Base-by-base conservation (phyloP, 2,888 invertebrate genomes). In the Tenodera sinensis region DNA sequence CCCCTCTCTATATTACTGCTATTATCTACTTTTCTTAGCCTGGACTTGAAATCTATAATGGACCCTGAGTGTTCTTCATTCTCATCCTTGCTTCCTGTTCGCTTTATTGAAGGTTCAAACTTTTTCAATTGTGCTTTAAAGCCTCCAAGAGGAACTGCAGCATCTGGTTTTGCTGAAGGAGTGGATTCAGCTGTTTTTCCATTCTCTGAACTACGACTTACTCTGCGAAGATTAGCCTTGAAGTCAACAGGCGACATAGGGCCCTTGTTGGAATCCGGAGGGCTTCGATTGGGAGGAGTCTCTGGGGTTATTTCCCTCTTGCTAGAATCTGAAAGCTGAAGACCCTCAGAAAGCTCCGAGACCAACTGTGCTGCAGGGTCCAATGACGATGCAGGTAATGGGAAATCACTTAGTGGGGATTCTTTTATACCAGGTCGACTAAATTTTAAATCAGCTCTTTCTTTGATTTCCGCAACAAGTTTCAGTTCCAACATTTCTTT, bases 401-500 rank as follows among this genome's bases (percentile, higher is more conserved):
- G 91, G 88, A 91, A 88, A 90, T 91, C 54, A 89, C 90, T 86
- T 93, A 85, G 95, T 94, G 88, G 95, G 95, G 89, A 89, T 71
- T 92, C 95, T 95, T 92, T 94, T 94, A 87, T 92, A 90, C 94
- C 94, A 90, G 94, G 34, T 15, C 91, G 90, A 30, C 88, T 86
- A 28, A 85, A 94, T 92, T 96, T 96, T 91, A 95, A 95, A 92
- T 96, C 96, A 20, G 96, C 96, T 89, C 96, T 94, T 92, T 97
- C 97, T 93, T 97, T 97, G 89, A 97, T 97, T 93, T 98, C 98
- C 8, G 97, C 96, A 85, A 97, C 96, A 42, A 97, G 93, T 92
- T 97, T 97, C 87, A 97, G 93, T 92, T 97, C 97, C 87, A 97
- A 94, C 95, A 97, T 97, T 93, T 97, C 97, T 92, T 97, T 97